Evolutionary conservation across 1,140 invertebrate species (phyloP).

Genomic region (Palaemon carinicauda): DNA sequence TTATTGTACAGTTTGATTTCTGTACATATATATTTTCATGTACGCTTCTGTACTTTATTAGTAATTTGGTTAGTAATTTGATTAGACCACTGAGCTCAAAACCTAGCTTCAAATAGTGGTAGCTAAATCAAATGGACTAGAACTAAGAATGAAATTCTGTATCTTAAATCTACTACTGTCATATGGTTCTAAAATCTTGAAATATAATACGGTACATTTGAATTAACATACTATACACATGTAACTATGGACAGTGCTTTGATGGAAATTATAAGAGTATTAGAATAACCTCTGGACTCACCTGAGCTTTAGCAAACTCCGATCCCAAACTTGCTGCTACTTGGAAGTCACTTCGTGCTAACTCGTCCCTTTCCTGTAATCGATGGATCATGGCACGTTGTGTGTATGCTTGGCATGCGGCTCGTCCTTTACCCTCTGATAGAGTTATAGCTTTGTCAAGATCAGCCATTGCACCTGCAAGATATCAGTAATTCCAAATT

Average conservation of each 20-base stretch:
- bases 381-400: constrained; percentile 79
- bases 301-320: constrained; percentile 81
- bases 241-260: too few relatives aligned
- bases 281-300: constrained; percentile 59
- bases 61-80: too few relatives aligned
- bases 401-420: constrained; percentile 78
- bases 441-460: constrained; percentile 77
- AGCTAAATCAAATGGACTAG: background rate
- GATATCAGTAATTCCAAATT: constrained; percentile 64
- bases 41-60: too few relatives aligned
- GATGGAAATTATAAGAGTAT: too few relatives aligned
- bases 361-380: constrained; percentile 70
- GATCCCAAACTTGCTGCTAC: constrained; percentile 79
- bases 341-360: constrained; percentile 77
- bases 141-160: background rate
- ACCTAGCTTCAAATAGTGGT: too few relatives aligned
- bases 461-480: constrained; percentile 79
- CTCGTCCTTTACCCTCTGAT: constrained; percentile 71
- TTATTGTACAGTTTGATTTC: too few relatives aligned
- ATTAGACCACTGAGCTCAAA: too few relatives aligned
- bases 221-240: too few relatives aligned
- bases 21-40: too few relatives aligned
- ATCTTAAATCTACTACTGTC: background rate
- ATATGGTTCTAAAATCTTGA: too few relatives aligned
- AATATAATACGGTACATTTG: too few relatives aligned